These are phyloP conservation scores for Marisa cornuarietis DNA, from an alignment of 1,140 invertebrate species.

Conservation along the genomic window DNA sequence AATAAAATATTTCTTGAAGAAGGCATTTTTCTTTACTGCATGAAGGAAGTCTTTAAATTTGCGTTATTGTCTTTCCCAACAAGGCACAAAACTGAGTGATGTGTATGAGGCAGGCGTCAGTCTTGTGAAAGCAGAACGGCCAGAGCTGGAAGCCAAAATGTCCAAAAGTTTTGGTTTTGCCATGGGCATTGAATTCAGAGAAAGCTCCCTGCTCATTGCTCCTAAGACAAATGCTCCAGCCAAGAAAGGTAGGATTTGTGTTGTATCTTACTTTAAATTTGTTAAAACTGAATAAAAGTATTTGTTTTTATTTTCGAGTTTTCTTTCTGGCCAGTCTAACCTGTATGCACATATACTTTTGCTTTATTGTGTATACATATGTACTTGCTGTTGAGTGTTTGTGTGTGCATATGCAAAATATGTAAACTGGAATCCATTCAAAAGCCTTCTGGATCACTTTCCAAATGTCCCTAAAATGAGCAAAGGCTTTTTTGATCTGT, in stretches of 20 bases:
- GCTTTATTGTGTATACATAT: no score
- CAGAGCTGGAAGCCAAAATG: conserved; percentile 87
- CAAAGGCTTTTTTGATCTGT: background rate
- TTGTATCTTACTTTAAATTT: background rate
- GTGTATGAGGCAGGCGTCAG: conserved; percentile 88
- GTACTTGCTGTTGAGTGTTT: no score
- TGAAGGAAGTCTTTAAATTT: no score
- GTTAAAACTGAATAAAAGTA: no score
- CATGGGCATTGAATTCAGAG: conserved; percentile 98
- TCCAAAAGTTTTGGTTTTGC: conserved; percentile 96
- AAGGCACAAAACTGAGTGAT: conserved; percentile 81
- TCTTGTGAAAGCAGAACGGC: conserved; percentile 88
- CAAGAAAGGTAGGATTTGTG: conserved; percentile 73
- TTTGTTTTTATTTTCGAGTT: background rate
- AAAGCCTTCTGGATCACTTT: no score
- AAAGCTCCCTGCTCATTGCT: conserved; percentile 90
- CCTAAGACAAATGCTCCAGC: conserved; percentile 85
- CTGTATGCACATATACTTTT: no score
- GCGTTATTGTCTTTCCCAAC: conserved; percentile 4
- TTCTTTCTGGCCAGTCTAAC: no score
- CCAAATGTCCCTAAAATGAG: background rate
- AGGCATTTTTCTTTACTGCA: no score
- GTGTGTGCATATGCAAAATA: no score
- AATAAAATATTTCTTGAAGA: no score
- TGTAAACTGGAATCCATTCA: background rate